These are phyloP conservation scores for Drosophila demipolita DNA, from an alignment of 2,888 invertebrate species.

Conservation along the genomic window DNA sequence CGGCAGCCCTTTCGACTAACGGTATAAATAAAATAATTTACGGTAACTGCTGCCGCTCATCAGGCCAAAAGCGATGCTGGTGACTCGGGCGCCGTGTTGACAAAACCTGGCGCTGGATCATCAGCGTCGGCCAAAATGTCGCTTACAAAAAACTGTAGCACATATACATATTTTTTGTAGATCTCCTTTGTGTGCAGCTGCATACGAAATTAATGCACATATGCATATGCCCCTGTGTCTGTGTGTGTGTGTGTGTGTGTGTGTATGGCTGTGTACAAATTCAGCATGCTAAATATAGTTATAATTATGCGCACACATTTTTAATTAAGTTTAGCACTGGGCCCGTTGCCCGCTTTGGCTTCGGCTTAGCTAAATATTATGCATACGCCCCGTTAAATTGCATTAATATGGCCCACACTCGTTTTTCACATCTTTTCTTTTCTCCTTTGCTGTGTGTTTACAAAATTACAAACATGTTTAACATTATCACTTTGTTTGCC, in stretches of 20 bases:
- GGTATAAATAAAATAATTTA: slow-evolving; percentile 76
- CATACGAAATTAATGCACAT: slow-evolving; percentile 73
- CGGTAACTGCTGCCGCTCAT: slow-evolving; percentile 80
- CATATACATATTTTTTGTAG: slow-evolving; percentile 55
- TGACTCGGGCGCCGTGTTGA: slow-evolving; percentile 56
- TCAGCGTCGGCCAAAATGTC: slow-evolving; percentile 62
- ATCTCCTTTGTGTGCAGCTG: slow-evolving; percentile 68
- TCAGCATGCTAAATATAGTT: slow-evolving; percentile 76
- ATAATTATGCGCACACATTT: slow-evolving; percentile 80
- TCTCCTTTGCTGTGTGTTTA: slow-evolving; percentile 33
- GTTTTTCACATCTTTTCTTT: slow-evolving; percentile 8
- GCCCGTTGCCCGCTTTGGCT: slow-evolving; percentile 48
- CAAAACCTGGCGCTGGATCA: slow-evolving; percentile 73
- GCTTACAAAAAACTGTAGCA: slow-evolving; percentile 70
- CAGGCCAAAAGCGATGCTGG: slow-evolving; percentile 53
- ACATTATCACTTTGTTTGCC: slow-evolving; percentile 53
- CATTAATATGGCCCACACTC: slow-evolving; percentile 63
- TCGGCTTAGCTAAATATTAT: slow-evolving; percentile 73
- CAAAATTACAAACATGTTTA: slow-evolving; percentile 70
- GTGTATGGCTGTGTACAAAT: slow-evolving; percentile 36
- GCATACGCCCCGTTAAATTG: slow-evolving; percentile 78
- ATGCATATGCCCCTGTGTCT: slow-evolving; percentile 28
- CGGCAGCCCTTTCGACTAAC: slow-evolving; percentile 51
- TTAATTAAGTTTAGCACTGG: slow-evolving; percentile 76
- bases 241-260: slow-evolving; percentile 18